These are phyloP conservation scores for Chlorodrepanis virens DNA, from an alignment of 2,113 vertebrate species.

Conservation along the genomic window DNA sequence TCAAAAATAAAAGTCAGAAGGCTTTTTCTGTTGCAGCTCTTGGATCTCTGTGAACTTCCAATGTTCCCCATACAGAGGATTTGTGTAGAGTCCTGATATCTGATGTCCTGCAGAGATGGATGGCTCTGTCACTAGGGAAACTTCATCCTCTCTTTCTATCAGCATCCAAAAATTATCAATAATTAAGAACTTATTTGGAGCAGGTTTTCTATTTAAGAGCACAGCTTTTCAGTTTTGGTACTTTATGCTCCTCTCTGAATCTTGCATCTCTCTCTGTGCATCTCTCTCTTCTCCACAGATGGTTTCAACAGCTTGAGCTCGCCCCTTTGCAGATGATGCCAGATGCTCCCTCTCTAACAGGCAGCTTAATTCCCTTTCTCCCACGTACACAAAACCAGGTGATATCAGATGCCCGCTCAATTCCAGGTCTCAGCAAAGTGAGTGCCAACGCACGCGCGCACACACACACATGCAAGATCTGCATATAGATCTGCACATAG, in stretches of 20 bases:
- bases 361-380: background rate
- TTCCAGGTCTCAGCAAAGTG: background rate
- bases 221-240: background rate
- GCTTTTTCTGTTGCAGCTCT: background rate
- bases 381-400: background rate
- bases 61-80: too few relatives aligned
- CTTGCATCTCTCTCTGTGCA: background rate
- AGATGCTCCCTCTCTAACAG: background rate
- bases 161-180: background rate
- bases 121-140: background rate
- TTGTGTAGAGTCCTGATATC: background rate
- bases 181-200: background rate
- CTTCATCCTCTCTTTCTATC: background rate
- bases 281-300: background rate
- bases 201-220: background rate
- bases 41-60: background rate
- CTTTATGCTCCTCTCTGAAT: background rate
- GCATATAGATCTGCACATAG: background rate
- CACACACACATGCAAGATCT: background rate
- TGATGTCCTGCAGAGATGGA: background rate
- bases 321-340: slow-evolving; percentile 26
- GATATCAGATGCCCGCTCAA: background rate
- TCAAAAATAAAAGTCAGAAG: background rate
- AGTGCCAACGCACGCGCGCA: background rate
- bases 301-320: slow-evolving; percentile 36